Base-by-base conservation (phyloP, 2,888 invertebrate genomes). In the Drepanosiphum platanoidis region DNA sequence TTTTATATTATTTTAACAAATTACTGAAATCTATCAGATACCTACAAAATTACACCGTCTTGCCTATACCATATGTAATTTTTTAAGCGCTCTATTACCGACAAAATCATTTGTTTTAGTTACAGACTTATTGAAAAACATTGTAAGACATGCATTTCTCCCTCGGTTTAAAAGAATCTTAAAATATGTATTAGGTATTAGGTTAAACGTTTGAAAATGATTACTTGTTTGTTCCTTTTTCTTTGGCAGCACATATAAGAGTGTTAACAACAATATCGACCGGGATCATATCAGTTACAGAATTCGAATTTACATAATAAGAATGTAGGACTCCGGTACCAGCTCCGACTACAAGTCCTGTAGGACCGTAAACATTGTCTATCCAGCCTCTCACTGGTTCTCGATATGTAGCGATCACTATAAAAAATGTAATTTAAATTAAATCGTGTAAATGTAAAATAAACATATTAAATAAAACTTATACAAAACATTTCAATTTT, bases 371-470 rank as follows among this genome's bases (percentile, higher is more conserved):
- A 88, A 95, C 92, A 89, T 96, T 97, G 90, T 97, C 96, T 27
- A 96, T 95, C 96, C 97, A 97, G 1, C 96, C 96, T 87, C 93
- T 90, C 0, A 94, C 90, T 0, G 95, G 95, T 89, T 95, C 95
- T 78, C 92, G 92, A 88, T 94, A 94, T 0, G 95, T 92, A 0
- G 91, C 91, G 84, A 93, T 90, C 0, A 92, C 93, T 92, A 89
- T 9, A 90, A 89, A 75, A 86, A 83, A 3, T 3, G 3, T 22
- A 52, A 4, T 18, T 3, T 22, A 52, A 7, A 52, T 52, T 18
- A 22, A 52, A 22, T 52, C 4, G 9, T 52, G 22, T 52, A 22
- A 52, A 46, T 46, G 1, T 15, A 3, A 46, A 46, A 46, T 46
- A n/a, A n/a, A 15, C 46, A 3, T 18, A 13, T 46, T 46, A 46